Percentiles rank a stretch among this genome's conserved stretches.
phyloP scores from a whole-genome alignment of 2,888 invertebrate genomes.

The Xestia rhomboidea region DNA sequence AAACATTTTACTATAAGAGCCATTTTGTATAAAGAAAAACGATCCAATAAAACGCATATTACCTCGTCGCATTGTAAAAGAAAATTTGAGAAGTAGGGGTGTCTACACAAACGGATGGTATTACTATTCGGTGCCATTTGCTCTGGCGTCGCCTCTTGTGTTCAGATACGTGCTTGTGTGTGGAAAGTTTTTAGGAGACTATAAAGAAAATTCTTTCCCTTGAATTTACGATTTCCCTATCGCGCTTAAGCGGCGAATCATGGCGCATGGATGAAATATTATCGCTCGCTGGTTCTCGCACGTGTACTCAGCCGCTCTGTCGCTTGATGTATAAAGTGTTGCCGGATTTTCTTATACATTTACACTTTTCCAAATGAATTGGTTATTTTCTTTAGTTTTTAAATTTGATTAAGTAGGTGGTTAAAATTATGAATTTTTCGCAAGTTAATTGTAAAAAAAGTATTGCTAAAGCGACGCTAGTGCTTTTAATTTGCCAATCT shows the following conservation, averaged over 20 bases:
- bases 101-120: slow-evolving; percentile 83
- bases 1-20: slow-evolving; percentile 75
- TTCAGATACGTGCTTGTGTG: slow-evolving; percentile 82
- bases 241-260: slow-evolving; percentile 88
- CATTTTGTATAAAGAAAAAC: slow-evolving; percentile 84
- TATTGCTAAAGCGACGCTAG: not conserved
- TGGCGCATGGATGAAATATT: slow-evolving; percentile 86
- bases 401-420: not conserved
- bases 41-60: slow-evolving; percentile 86
- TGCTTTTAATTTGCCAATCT: not conserved
- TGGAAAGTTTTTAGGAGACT: slow-evolving; percentile 85
- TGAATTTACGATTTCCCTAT: slow-evolving; percentile 89
- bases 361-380: slow-evolving; percentile 55
- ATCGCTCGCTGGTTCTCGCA: slow-evolving; percentile 78
- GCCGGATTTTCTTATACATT: slow-evolving; percentile 69
- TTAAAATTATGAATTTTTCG: too few relatives aligned
- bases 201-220: slow-evolving; percentile 87
- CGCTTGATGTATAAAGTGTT: slow-evolving; percentile 70
- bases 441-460: not conserved
- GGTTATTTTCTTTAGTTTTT: slow-evolving; percentile 18
- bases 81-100: slow-evolving; percentile 84
- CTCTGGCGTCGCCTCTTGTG: slow-evolving; percentile 79
- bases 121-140: slow-evolving; percentile 85
- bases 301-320: slow-evolving; percentile 70
- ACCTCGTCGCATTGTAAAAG: slow-evolving; percentile 83